A percentile compares a stretch with the other conserved stretches of the same genome.
These are phyloP conservation scores for Rhopalosiphum maidis DNA, from an alignment of 1,140 invertebrate species.

Conservation along the genomic window DNA sequence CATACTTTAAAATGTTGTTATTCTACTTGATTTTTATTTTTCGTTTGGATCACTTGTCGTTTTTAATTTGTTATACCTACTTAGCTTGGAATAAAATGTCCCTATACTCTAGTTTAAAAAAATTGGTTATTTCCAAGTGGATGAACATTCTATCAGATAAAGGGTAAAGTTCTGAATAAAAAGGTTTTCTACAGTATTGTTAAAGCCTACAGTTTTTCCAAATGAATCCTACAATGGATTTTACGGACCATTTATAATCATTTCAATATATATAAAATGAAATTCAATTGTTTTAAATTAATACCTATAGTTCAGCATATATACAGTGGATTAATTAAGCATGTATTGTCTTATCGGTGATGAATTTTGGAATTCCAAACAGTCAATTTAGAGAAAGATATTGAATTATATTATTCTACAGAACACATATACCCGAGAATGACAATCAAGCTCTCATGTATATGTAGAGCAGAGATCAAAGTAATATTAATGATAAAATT, in stretches of 20 bases:
- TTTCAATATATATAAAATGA: not conserved
- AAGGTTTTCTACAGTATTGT: slow-evolving; percentile 20
- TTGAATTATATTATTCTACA: not conserved
- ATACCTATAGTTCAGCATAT: not conserved
- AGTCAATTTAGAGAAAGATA: not conserved
- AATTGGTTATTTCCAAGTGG: slow-evolving; percentile 25
- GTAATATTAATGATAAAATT: not conserved
- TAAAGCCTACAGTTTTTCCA: not conserved
- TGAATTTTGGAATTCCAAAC: not conserved
- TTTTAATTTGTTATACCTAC: not conserved
- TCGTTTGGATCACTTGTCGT: not conserved
- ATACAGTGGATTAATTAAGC: not conserved
- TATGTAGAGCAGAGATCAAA: not conserved
- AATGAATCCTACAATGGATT: not conserved
- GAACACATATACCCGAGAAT: not conserved
- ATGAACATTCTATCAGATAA: not conserved
- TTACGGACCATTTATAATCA: slow-evolving; percentile 13
- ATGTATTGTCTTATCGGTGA: not conserved
- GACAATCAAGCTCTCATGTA: not conserved
- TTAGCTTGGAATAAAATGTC: not conserved
- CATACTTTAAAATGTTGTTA: not conserved
- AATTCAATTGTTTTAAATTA: slow-evolving; percentile 30
- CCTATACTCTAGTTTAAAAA: not conserved
- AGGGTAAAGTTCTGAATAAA: slow-evolving; percentile 17
- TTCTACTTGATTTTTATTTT: not conserved